Conservation (phyloP, 2,888 invertebrate species). For the Synanthedon tipuliformis region DNA sequence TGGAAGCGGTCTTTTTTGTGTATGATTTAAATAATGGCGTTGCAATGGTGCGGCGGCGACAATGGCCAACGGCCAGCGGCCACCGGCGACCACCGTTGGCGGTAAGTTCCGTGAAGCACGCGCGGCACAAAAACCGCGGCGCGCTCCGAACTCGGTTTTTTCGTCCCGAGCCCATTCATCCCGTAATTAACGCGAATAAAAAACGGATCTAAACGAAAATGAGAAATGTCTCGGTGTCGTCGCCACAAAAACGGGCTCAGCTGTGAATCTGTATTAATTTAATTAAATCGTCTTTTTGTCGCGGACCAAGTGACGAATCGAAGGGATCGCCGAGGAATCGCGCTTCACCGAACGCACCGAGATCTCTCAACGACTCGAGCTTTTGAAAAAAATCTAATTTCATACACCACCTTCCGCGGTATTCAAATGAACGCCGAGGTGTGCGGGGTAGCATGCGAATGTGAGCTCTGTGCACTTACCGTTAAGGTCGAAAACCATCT, state of each 20-base stretch:
- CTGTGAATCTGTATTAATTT: slow-evolving; percentile 52
- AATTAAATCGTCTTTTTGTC: slow-evolving; percentile 51
- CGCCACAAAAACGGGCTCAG: slow-evolving; percentile 34
- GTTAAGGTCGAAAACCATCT: slow-evolving; percentile 65
- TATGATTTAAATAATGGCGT: slow-evolving; percentile 31
- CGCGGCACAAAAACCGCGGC: slow-evolving; percentile 32
- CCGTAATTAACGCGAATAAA: slow-evolving; percentile 60
- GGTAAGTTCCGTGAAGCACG: slow-evolving; percentile 44
- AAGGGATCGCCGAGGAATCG: slow-evolving; percentile 5
- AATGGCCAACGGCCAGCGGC: slow-evolving; percentile 1
- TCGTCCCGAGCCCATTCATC: slow-evolving; percentile 44
- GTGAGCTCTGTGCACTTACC: slow-evolving; percentile 35
- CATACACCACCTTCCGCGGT: slow-evolving; percentile 20
- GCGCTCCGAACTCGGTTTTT: slow-evolving; percentile 19
- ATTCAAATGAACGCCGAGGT: slow-evolving; percentile 19
- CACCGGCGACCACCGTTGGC: slow-evolving; percentile 6
- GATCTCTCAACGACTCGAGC: slow-evolving; percentile 10
- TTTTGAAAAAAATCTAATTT: slow-evolving; percentile 26
- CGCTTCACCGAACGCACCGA: slow-evolving; percentile 3
- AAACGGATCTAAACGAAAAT: slow-evolving; percentile 53
- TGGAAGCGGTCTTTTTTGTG: slow-evolving; percentile 20
- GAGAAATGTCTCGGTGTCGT: slow-evolving; percentile 55
- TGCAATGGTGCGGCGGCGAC: background rate
- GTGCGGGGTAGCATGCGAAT: slow-evolving; percentile 2
- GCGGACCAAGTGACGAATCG: slow-evolving; percentile 20